These are phyloP conservation scores for Paramuricea clavata DNA, from an alignment of 92 coral and sea anemone genomes.

Conservation along the genomic window DNA sequence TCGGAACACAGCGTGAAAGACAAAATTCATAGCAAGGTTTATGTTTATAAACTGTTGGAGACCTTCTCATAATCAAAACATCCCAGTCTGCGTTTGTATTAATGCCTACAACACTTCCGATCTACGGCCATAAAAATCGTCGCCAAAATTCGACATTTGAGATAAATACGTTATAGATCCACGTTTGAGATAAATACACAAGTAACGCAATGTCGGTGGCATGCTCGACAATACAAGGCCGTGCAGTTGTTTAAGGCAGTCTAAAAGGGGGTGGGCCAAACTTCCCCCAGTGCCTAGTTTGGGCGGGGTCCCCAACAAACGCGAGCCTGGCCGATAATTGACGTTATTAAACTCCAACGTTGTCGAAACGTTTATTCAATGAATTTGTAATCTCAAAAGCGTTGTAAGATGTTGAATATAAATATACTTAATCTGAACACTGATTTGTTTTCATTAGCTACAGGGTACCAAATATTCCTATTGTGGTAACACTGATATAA, in stretches of 20 bases:
- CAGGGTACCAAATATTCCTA: background rate
- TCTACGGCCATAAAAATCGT: no score
- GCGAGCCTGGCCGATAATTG: no score
- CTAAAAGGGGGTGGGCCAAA: no score
- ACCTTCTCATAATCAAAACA: conserved; percentile 26
- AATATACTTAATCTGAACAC: background rate
- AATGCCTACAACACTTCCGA: background rate
- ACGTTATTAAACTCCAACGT: no score
- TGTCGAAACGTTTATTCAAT: no score
- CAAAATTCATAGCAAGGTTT: conserved; percentile 13
- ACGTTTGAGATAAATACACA: no score
- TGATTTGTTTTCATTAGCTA: background rate
- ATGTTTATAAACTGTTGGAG: conserved; percentile 6
- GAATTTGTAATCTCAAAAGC: background rate
- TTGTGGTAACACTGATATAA: background rate
- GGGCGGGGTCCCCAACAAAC: no score
- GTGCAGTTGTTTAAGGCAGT: no score
- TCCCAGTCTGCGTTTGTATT: background rate
- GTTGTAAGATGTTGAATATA: background rate
- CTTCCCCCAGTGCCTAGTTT: no score
- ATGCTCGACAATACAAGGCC: no score
- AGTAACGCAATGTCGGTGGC: no score
- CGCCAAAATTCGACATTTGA: no score
- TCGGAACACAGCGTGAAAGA: background rate
- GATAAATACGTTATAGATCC: background rate